These are phyloP conservation scores for Lutra lutra DNA, from an alignment of 2,797 vertebrate species.

Conservation along the genomic window DNA sequence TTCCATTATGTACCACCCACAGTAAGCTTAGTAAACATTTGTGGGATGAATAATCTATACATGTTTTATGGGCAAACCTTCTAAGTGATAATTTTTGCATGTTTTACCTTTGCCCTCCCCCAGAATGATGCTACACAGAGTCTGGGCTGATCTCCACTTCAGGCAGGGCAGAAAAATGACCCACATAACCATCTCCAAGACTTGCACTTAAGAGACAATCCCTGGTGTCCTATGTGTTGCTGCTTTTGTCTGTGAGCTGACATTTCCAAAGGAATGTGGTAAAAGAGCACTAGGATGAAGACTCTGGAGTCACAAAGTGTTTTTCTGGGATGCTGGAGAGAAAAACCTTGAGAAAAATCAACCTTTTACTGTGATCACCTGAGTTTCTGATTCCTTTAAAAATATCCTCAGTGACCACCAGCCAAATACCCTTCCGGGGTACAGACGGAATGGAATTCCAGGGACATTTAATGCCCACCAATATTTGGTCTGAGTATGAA, in stretches of 20 bases:
- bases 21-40: background rate
- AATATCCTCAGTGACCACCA: background rate
- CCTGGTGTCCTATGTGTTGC: rapidly evolving
- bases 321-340: background rate
- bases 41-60: background rate
- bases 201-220: background rate
- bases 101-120: background rate
- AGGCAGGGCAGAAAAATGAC: background rate
- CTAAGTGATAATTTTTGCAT: background rate
- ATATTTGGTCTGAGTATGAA: background rate
- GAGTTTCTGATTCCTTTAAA: background rate
- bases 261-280: background rate
- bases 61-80: background rate
- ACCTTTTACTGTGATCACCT: background rate
- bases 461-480: conserved; percentile 17
- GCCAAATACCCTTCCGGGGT: background rate
- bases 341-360: background rate
- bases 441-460: conserved; percentile 25
- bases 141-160: rapidly evolving
- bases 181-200: too few relatives aligned
- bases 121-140: background rate
- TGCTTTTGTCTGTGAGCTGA: background rate
- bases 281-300: background rate
- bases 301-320: background rate
- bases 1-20: background rate